Base-by-base conservation (phyloP, 1,140 invertebrate species). In the Coenobita brevimanus region DNA sequence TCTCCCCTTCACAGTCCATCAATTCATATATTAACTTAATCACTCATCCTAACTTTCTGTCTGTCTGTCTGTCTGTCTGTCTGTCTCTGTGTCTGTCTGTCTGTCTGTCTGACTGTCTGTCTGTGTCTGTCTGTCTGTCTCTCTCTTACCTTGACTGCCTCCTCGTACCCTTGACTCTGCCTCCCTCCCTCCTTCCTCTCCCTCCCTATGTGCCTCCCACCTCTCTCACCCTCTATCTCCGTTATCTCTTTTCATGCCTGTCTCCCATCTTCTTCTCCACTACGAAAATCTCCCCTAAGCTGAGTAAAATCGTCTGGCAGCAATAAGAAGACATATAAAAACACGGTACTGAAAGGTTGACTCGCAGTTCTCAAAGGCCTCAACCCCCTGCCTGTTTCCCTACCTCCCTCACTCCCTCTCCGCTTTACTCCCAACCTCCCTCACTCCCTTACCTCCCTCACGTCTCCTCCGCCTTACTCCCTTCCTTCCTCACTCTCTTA, bases 21-120 rank as follows among this genome's bases (percentile, higher is more conserved):
- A n/a, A n/a, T n/a, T n/a, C n/a, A n/a, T n/a, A n/a, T n/a, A n/a
- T n/a, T n/a, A n/a, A n/a, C n/a, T n/a, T n/a, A n/a, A n/a, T n/a
- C 57, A n/a, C 67, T 69, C 67, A 27, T 30, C 33, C 67, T 69
- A n/a, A 27, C 67, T 69, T 30, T 69, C 67, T 69, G n/a, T 69
- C 67, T 69, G n/a, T 69, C 67, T 69, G n/a, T 69, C 67, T 69
- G n/a, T 69, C 50, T 54, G 8, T 54, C 57, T n/a, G 2, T 24
- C 27, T 62, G 27, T 4, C 57, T 62, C 21, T n/a, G 1, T n/a
- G 2, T 62, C 27, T 2, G 2, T 24, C 57, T 1, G 2, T 62
- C 57, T 17, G 8, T 67, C 27, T 67, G 8, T 67, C 27, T 67
- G 6, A 6, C 27, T n/a, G 6, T 67, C 27, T 67, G 8, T 30